Conservation (phyloP, 1,140 invertebrate genomes). For the Pemphigus obesinymphae region DNA sequence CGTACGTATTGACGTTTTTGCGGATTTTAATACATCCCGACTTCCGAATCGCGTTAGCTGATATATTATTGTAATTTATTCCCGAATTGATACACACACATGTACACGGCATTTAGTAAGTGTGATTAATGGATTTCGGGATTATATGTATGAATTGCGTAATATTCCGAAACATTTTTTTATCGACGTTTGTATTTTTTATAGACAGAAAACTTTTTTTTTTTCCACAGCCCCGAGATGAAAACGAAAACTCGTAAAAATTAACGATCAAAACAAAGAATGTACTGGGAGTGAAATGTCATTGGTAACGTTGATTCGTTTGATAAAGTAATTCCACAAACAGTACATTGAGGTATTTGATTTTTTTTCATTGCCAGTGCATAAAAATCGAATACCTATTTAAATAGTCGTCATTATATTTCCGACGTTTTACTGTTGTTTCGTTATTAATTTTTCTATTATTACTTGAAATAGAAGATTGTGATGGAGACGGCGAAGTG, state of each 20-base stretch:
- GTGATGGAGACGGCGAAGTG: too few relatives aligned
- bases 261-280: neutral
- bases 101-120: neutral
- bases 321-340: too few relatives aligned
- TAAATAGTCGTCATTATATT: too few relatives aligned
- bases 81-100: neutral
- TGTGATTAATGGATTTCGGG: conserved; percentile 27
- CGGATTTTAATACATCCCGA: conserved; percentile 6
- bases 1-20: neutral
- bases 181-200: neutral
- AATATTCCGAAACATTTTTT: neutral
- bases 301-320: too few relatives aligned
- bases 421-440: too few relatives aligned
- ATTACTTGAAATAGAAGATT: too few relatives aligned
- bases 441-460: too few relatives aligned
- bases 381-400: too few relatives aligned
- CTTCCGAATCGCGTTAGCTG: too few relatives aligned
- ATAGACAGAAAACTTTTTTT: neutral
- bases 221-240: neutral
- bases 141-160: neutral
- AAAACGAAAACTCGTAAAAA: neutral
- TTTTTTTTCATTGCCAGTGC: too few relatives aligned
- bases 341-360: too few relatives aligned
- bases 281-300: neutral
- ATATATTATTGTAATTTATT: neutral